phyloP scores from a whole-genome alignment of 2,888 invertebrate species.

The Tetranychus truncatus region DNA sequence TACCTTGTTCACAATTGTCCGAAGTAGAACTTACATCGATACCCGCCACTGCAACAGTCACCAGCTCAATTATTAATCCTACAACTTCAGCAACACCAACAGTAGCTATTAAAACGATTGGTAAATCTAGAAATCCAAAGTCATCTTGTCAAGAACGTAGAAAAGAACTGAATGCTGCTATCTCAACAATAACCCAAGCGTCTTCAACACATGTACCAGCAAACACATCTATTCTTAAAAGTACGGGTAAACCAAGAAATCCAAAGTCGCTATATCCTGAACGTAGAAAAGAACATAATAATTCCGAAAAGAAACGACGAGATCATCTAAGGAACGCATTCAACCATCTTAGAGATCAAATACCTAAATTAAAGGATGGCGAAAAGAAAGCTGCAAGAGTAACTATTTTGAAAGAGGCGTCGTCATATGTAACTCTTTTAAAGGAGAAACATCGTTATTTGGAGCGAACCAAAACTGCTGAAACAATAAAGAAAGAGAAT shows the following conservation, averaged over 20 bases:
- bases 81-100: neutral
- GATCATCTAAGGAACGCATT: conserved; percentile 23
- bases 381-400: conserved; percentile 23
- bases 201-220: neutral
- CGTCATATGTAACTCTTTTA: conserved; percentile 17
- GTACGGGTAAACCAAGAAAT: neutral
- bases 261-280: conserved; percentile 16
- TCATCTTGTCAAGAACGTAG: too few species aligned
- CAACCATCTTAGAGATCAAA: conserved; percentile 21
- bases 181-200: neutral
- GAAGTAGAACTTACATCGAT: too few species aligned
- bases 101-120: neutral
- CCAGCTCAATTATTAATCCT: neutral
- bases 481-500: conserved; percentile 17
- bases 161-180: neutral
- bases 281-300: conserved; percentile 22
- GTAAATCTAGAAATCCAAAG: too few species aligned
- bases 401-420: conserved; percentile 21
- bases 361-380: conserved; percentile 22
- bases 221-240: neutral
- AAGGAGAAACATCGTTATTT: conserved; percentile 19
- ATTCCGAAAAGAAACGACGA: conserved; percentile 23
- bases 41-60: neutral
- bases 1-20: too few species aligned
- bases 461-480: conserved; percentile 16